These are phyloP conservation scores for Lasioglossum pauxillum DNA, from an alignment of 2,888 invertebrate species.

Conservation along the genomic window DNA sequence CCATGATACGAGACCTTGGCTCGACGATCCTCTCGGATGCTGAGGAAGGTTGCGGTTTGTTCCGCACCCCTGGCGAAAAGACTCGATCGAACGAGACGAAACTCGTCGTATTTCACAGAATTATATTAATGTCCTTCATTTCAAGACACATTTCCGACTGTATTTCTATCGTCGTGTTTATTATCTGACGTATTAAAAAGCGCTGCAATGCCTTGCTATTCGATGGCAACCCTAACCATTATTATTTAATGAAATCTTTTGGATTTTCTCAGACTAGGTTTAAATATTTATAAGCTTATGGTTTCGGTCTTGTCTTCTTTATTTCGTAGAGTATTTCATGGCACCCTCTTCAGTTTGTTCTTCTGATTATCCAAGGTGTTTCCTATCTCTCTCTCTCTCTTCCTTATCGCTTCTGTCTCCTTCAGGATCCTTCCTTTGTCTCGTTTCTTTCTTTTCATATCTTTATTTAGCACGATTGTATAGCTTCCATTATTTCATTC, in stretches of 20 bases:
- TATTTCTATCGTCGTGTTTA: background rate
- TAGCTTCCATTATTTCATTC: background rate
- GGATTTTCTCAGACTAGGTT: background rate
- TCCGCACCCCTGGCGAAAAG: background rate
- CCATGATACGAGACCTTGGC: slow-evolving; percentile 28
- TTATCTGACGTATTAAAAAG: background rate
- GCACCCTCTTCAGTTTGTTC: background rate
- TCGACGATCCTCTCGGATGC: slow-evolving; percentile 8
- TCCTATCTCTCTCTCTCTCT: background rate
- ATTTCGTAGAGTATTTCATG: background rate
- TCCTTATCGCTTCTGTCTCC: too few species aligned
- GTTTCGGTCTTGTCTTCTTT: background rate
- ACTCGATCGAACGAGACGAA: background rate
- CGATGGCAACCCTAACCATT: background rate
- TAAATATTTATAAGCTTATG: background rate
- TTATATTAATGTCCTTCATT: too few species aligned
- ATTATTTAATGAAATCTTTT: background rate
- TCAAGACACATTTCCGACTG: background rate
- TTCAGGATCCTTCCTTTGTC: background rate
- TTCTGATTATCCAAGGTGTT: background rate
- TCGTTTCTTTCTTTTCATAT: slow-evolving; percentile 6
- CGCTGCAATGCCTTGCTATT: background rate
- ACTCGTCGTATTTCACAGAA: background rate
- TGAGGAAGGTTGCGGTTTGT: background rate
- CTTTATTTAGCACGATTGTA: slow-evolving; percentile 1